Base-by-base conservation (phyloP, 30 jellyfish, hydroid and myxozoan genomes). In the Aurelia aurita region DNA sequence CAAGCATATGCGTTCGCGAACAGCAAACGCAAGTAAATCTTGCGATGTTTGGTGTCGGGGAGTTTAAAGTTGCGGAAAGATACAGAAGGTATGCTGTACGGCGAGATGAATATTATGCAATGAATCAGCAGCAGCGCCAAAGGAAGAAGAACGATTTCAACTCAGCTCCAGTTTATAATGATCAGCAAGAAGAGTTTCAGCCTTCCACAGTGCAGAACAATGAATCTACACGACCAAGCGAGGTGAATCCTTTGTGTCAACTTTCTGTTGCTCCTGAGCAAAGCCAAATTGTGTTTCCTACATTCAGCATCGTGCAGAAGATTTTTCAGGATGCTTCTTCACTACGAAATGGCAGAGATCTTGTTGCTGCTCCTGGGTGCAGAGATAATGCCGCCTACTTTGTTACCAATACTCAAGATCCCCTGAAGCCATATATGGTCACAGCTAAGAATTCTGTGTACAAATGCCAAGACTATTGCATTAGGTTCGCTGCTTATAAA, bases 31-130 rank as follows among this genome's bases (percentile, higher is more conserved):
- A 16, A 12, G 79, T 43, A 3, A 25, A 53, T 3, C 79, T 67
- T 32, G 79, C 79, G 27, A 43, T 67, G 79, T 20, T 67, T 67
- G 79, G 79, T n/a, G 26, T 67, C 5, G 79, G 79, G 19, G 45
- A 67, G 18, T 67, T 11, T 22, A 67, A 32, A 67, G 79, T 67
- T 67, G 55, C 79, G 25, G 79, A 67, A 53, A 31, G 26, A 18
- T 67, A 67, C 21, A 20, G 57, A 35, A 53, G 23, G 63, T 6
- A 13, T 53, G 63, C 63, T 53, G 63, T 53, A 16, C 20, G 23
- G 23, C 20, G 63, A 53, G 63, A 53, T 13, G 63, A 53, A 53
- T 53, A 13, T 53, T 53, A 53, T 53, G 23, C 20, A 20, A 53
- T 53, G 63, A 53, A 20, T 20, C 23, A 16, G 20, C 63, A 13